Base-by-base conservation (phyloP, 2,888 invertebrate species). In the Xylocampa areola region DNA sequence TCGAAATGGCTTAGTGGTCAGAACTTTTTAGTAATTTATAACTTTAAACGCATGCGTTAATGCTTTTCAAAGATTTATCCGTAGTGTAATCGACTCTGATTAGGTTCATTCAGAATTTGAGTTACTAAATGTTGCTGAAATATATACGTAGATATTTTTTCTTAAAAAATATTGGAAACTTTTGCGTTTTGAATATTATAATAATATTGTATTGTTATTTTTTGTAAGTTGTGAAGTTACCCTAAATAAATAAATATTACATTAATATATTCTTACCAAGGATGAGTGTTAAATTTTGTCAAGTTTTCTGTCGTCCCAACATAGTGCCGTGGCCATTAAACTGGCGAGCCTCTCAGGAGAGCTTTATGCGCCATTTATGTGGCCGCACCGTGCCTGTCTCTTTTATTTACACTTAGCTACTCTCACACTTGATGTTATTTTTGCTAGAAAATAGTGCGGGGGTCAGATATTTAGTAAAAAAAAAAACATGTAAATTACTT, bases 391-490 rank as follows among this genome's bases (percentile, higher is more conserved):
- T 77, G 83, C 76, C 77, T 70, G 68, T 64, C 35, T 37, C 84
- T 86, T 89, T 88, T 88, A 85, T 88, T 82, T 80, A 77, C 67
- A 79, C 82, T 84, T 81, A 84, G 73, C 80, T 78, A 79, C 77
- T 80, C 81, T 81, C 83, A 83, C 81, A 81, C 76, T 81, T 74
- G 2, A 27, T 39, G 8, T 25, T 25, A 8, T 11, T 43, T 57
- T 37, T 44, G 19, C 0, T 29, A 19, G 11, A 30, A 30, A 25
- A 5, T 2, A 13, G 25, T 11, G 2, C 2, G 30, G 0, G 10
- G 32, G 8, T n/a, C 16, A 4, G 10, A 29, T 21, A n/a, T 5
- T 14, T n/a, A 6, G 1, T 2, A 10, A 7, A n/a, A 23, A 11
- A 11, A 32, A 8, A 32, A 8, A 16, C 1, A 16, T 16, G 6